Base-by-base conservation (phyloP, 1,140 invertebrate genomes). In the Anagrus nilaparvatae region DNA sequence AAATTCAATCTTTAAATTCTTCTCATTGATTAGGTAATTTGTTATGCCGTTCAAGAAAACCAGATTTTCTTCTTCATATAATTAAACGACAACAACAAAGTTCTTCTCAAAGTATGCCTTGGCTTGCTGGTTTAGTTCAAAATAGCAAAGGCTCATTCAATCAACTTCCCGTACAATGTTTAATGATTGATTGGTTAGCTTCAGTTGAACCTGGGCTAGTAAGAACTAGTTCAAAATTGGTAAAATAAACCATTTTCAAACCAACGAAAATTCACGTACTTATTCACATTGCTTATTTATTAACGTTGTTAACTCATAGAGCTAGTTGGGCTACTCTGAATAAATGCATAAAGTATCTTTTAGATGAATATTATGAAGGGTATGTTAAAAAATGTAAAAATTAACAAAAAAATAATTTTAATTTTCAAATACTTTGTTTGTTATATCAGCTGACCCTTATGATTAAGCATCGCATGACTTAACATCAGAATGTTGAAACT, bases 61-160 rank as follows among this genome's bases (percentile, higher is more conserved):
- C 93, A 1, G 92, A 96, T 61, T 87, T 97, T 54, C 70, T 97
- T 9, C 66, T 97, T 34, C 88, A 95, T 56, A 88, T 97, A 32
- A 95, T 97, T 58, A 84, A 92, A 49, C 65, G 87, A 40, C 83
- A 73, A 38, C 65, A 68, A 20, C 61, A 83, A 57, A 87, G 87
- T 46, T 82, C 87, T 9, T 84, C 81, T 14, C 86, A 89, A 47
- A 87, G 92, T 16, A 95, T 97, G 90, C 90, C 93, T 4, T 97
- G 93, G 93, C 70, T 98, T 25, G 89, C 91, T 10, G 90, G 95
- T 60, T 67, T 98, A 21, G 87, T 98, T 10, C 85, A 93, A 49
- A 90, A 85, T 48, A 89, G 85, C 51, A 89, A 94, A 55, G 81
- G 87, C 3, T 85, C 87, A n/a, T 70, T 82, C 3, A 78, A 84